Conservation (phyloP, 2,888 invertebrate species). For the Oscheius sp. region DNA sequence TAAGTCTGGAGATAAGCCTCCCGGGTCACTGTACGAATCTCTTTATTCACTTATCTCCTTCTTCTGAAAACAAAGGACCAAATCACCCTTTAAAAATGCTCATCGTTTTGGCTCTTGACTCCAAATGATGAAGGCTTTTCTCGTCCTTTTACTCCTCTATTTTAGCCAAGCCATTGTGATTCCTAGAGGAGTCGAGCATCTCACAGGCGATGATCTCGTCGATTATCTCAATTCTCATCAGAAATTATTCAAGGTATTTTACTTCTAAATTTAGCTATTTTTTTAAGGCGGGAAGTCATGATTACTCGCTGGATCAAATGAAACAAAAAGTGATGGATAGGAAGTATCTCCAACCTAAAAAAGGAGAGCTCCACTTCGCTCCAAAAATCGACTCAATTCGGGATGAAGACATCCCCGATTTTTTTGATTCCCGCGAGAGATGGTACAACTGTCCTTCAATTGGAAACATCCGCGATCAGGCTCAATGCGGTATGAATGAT, state of each 20-base stretch:
- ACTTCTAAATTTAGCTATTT: neutral
- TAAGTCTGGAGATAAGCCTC: too few species aligned
- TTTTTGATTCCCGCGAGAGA: neutral
- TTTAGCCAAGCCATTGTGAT: too few species aligned
- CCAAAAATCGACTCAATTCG: neutral
- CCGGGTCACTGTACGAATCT: too few species aligned
- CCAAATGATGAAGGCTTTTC: too few species aligned
- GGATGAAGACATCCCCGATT: conserved; percentile 4
- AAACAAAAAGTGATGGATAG: neutral
- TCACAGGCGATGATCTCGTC: neutral
- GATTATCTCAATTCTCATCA: conserved; percentile 2
- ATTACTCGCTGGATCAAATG: neutral
- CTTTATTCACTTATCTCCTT: too few species aligned
- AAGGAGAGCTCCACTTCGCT: neutral
- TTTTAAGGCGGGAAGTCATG: neutral
- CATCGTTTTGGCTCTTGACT: too few species aligned
- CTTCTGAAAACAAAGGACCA: too few species aligned
- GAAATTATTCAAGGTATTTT: neutral
- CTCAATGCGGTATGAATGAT: neutral
- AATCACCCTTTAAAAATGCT: too few species aligned
- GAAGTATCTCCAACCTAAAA: neutral
- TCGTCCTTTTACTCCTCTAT: too few species aligned
- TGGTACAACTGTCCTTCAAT: conserved; percentile 21
- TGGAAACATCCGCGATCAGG: conserved; percentile 14
- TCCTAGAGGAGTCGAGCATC: too few species aligned